Evolutionary conservation across 1,140 invertebrate genomes (phyloP).

Genomic region (Brachionus rubens): DNA sequence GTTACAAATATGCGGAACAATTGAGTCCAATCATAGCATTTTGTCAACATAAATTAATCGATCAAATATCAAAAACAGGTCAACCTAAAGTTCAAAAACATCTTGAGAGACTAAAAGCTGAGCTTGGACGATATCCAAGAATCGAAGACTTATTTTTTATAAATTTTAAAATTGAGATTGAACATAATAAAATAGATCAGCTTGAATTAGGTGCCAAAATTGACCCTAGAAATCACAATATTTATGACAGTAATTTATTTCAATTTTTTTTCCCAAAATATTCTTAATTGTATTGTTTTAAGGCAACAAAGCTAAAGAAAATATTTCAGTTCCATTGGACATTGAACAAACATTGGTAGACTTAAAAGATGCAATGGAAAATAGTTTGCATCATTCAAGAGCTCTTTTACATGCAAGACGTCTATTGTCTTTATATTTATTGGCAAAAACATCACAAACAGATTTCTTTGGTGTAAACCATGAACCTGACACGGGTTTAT

Average conservation of each 20-base stretch:
- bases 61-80: slow-evolving; percentile 51
- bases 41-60: slow-evolving; percentile 55
- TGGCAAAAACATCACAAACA: slow-evolving; percentile 52
- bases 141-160: slow-evolving; percentile 50
- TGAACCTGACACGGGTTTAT: neutral
- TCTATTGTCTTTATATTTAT: slow-evolving; percentile 56
- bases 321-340: slow-evolving; percentile 56
- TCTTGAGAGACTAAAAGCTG: slow-evolving; percentile 49
- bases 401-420: slow-evolving; percentile 56
- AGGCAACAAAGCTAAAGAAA: slow-evolving; percentile 51
- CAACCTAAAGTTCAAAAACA: slow-evolving; percentile 53
- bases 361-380: slow-evolving; percentile 52
- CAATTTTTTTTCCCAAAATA: neutral
- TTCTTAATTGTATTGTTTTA: neutral
- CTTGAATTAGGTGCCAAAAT: slow-evolving; percentile 53
- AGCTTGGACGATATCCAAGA: slow-evolving; percentile 51
- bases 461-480: neutral
- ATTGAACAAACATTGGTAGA: slow-evolving; percentile 51
- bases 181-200: slow-evolving; percentile 43
- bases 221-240: slow-evolving; percentile 53
- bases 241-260: slow-evolving; percentile 52
- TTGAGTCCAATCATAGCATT: slow-evolving; percentile 56
- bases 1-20: slow-evolving; percentile 57
- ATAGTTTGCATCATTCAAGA: slow-evolving; percentile 54
- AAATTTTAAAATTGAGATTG: slow-evolving; percentile 52